Conservation (phyloP, 2,888 invertebrate species). For the Crematogaster levior region DNA sequence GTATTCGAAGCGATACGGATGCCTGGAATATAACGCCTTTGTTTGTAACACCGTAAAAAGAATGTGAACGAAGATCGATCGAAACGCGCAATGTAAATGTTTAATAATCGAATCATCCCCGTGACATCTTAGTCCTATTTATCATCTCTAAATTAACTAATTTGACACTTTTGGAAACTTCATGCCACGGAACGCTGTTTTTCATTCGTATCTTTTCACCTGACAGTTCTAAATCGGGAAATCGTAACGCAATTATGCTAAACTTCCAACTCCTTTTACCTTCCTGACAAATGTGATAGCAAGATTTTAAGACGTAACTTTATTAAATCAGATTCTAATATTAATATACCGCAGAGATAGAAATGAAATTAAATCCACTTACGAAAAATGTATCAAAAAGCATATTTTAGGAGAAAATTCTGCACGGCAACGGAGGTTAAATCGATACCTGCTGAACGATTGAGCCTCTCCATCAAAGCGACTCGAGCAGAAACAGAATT, state of each 20-base stretch:
- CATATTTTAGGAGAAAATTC: not conserved
- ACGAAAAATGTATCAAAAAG: not conserved
- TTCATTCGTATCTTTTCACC: not conserved
- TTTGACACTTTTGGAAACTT: slow-evolving; percentile 20
- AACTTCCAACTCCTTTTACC: not conserved
- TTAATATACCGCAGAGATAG: not conserved
- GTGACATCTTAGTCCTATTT: not conserved
- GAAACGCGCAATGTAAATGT: slow-evolving; percentile 1
- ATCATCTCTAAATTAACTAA: not conserved
- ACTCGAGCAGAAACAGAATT: slow-evolving; percentile 24
- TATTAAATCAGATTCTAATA: slow-evolving; percentile 10
- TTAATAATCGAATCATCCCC: not conserved
- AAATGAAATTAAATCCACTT: not conserved
- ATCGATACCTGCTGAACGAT: not conserved
- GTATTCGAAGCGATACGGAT: slow-evolving; percentile 12
- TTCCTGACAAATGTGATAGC: not conserved
- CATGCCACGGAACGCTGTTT: not conserved
- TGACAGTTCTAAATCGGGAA: slow-evolving; percentile 9
- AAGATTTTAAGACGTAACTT: not conserved
- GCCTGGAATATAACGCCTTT: slow-evolving; percentile 37
- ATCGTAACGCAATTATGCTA: not conserved
- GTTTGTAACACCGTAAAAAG: slow-evolving; percentile 29
- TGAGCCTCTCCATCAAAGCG: not conserved
- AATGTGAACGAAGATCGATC: not conserved
- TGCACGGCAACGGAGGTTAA: not conserved